phyloP scores from a whole-genome alignment of 1,140 invertebrate species.

The Penaeus indicus region DNA sequence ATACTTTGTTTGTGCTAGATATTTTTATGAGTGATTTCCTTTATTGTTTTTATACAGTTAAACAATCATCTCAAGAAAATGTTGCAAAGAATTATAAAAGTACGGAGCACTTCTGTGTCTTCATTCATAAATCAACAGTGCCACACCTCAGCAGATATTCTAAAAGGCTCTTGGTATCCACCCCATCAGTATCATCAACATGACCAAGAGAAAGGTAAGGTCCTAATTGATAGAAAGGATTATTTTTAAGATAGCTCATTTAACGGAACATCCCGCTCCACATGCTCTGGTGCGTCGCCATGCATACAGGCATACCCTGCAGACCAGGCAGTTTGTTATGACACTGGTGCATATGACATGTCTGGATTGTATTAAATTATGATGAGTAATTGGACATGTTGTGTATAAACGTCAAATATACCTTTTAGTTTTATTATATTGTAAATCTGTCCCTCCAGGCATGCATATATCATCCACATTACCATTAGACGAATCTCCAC shows the following conservation, averaged over 20 bases:
- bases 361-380: too few species aligned
- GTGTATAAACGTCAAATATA: constrained; percentile 9
- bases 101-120: not conserved
- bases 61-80: not conserved
- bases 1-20: too few species aligned
- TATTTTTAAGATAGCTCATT: too few species aligned
- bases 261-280: too few species aligned
- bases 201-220: constrained; percentile 29
- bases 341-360: too few species aligned
- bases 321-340: too few species aligned
- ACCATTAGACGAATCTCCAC: constrained; percentile 65
- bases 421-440: not conserved
- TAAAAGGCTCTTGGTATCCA: constrained; percentile 43
- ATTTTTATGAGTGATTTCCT: too few species aligned
- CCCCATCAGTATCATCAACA: constrained; percentile 36
- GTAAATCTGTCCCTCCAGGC: not conserved
- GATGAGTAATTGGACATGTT: not conserved
- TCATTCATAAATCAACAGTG: not conserved
- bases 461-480: constrained; percentile 35
- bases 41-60: not conserved
- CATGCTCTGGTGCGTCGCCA: too few species aligned
- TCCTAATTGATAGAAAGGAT: not conserved
- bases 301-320: too few species aligned
- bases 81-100: not conserved
- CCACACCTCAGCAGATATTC: constrained; percentile 39